Base-by-base conservation (phyloP, 2,888 invertebrate species). In the Harpalus rubripes region DNA sequence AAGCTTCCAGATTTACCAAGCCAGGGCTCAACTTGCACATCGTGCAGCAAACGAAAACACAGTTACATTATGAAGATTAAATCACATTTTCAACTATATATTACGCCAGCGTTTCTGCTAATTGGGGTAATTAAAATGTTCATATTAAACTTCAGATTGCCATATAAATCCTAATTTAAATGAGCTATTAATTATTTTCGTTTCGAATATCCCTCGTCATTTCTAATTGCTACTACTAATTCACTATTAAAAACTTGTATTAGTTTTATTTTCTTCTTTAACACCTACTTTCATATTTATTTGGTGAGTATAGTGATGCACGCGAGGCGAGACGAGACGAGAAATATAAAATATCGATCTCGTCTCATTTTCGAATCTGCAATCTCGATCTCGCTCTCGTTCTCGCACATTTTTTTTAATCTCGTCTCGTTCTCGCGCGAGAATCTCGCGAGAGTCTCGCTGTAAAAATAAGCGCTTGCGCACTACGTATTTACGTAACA, bases 81-180 rank as follows among this genome's bases (percentile, higher is more conserved):
- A 10, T 63, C 63, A 63, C 63, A 63, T 18, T 63, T 63, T 63
- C 63, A 16, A 22, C 63, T 63, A 63, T 52, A 52, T 52, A 52
- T 52, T 52, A 52, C 44, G 7, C 44, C 44, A 8, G 44, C 44
- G 10, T 52, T 52, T 52, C 44, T 52, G 44, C 44, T 52, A 52
- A 52, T 52, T 52, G 44, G 10, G 44, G 44, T 52, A 52, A 52
- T 52, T 52, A 52, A 52, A 52, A 52, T 52, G 44, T 52, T 52
- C 44, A 52, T 52, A 52, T 52, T 52, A 52, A 52, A 52, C 44
- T 52, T 52, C 44, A 52, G 10, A 52, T 52, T 52, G 6, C 44
- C 44, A 52, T 52, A 52, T 52, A 10, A 52, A 52, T 52, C 44
- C 44, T 52, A 52, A 5, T 52, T 52, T 52, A 52, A 12, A 52